Conservation (phyloP, 2,113 vertebrate species). For the Zosterops pallidus region DNA sequence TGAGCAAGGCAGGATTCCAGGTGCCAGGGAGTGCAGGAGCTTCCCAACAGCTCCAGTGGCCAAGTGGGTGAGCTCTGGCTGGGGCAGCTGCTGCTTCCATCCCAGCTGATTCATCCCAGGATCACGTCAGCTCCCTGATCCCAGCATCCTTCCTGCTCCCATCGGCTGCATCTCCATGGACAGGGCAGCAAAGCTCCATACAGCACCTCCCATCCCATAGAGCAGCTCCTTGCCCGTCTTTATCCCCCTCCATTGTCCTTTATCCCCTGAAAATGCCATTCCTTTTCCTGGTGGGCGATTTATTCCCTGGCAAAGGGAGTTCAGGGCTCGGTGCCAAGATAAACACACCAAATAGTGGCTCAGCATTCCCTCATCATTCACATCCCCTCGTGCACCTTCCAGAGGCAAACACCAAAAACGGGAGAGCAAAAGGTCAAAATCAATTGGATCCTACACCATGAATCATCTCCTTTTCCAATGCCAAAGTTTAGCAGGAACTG, state of each 20-base stretch:
- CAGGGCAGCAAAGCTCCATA: background rate
- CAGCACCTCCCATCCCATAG: background rate
- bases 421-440: background rate
- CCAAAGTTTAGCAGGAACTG: background rate
- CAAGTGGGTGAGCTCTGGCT: background rate
- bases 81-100: background rate
- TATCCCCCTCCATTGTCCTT: background rate
- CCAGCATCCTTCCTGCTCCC: fast-evolving
- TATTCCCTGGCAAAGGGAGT: background rate
- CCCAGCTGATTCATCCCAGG: background rate
- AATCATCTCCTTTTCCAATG: background rate
- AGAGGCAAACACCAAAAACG: background rate
- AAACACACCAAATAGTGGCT: fast-evolving
- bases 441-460: background rate
- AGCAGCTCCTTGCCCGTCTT: background rate
- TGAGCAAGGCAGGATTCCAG: background rate
- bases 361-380: background rate
- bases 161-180: fast-evolving
- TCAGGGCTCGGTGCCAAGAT: background rate
- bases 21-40: background rate
- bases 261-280: background rate
- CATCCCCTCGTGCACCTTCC: background rate
- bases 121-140: background rate
- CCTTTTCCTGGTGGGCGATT: background rate
- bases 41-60: background rate